Base-by-base conservation (phyloP, 2,888 invertebrate genomes). In the Selenia dentaria region DNA sequence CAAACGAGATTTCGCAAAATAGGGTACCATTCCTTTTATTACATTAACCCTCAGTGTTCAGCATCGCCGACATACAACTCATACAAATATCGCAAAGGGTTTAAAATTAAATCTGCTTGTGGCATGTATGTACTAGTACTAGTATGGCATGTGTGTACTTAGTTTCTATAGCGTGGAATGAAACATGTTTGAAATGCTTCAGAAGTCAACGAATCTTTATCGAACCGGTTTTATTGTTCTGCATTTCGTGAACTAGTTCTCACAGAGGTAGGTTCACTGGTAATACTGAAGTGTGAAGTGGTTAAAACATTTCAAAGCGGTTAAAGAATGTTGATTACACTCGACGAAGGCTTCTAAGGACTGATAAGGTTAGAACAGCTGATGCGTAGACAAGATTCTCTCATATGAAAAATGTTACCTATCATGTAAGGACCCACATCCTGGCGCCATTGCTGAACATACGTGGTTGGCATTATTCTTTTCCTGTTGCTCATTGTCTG, bases 21-120 rank as follows among this genome's bases (percentile, higher is more conserved):
- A 64, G 52, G 65, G n/a, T n/a, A n/a, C n/a, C 59, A 63, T 61
- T 2, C 55, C 61, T 51, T 57, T 45, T 67, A 63, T 62, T 67
- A 60, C 55, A 60, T 62, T 66, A 61, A 53, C 51, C 41, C 36
- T 32, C 40, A 38, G 16, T n/a, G n/a, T n/a, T 31, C 29, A 27
- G 32, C 33, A 54, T 54, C 52, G 49, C 41, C 38, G 42, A 28
- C 40, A 60, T 62, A 63, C 58, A 59, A 57, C 48, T 46, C 40
- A 60, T 62, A 63, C 58, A 59, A 57, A 48, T 46, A 54, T 53
- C 31, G 50, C 59, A 59, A 61, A 49, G 51, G 54, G 57, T 57
- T 67, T 59, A 62, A 41, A 49, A 18, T 22, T 54, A 37, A 59
- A 66, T 66, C 59, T 63, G 51, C 59, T 65, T 61, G 69, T 51